Evolutionary conservation across 2,888 invertebrate genomes (phyloP).

Genomic region (Ochropleura leucogaster): DNA sequence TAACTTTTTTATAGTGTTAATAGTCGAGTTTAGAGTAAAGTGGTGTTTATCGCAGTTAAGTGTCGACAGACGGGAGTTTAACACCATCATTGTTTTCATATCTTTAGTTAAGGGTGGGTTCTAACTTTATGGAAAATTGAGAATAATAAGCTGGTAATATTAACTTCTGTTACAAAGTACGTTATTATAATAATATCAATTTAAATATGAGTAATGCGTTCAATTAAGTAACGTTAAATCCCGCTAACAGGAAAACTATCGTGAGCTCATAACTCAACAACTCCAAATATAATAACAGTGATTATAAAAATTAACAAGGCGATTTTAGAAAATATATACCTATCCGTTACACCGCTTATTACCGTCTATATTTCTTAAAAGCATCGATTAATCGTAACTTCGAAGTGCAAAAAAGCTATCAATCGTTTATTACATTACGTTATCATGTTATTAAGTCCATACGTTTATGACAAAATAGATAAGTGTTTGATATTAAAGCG

Average conservation of each 20-base stretch:
- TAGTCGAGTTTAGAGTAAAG: slow-evolving; percentile 50
- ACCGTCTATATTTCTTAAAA: slow-evolving; percentile 39
- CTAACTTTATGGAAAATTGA: neutral
- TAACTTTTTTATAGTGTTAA: slow-evolving; percentile 55
- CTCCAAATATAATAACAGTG: slow-evolving; percentile 52
- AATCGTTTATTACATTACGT: slow-evolving; percentile 51
- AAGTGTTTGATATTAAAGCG: slow-evolving; percentile 41
- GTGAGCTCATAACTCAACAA: slow-evolving; percentile 47
- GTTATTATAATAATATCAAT: neutral
- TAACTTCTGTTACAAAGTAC: neutral
- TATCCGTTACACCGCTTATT: slow-evolving; percentile 34
- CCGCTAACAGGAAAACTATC: slow-evolving; percentile 39
- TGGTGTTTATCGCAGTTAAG: slow-evolving; percentile 57
- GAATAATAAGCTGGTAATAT: neutral
- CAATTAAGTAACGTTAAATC: slow-evolving; percentile 36
- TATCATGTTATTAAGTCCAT: slow-evolving; percentile 44
- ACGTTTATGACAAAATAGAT: slow-evolving; percentile 55
- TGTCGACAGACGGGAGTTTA: slow-evolving; percentile 62
- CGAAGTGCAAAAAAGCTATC: slow-evolving; percentile 59
- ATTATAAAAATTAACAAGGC: slow-evolving; percentile 47
- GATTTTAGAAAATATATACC: slow-evolving; percentile 38
- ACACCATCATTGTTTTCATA: slow-evolving; percentile 61
- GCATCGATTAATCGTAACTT: slow-evolving; percentile 38
- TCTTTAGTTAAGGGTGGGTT: slow-evolving; percentile 59
- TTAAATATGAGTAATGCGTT: slow-evolving; percentile 8